phyloP scores from a whole-genome alignment of 2,113 vertebrate genomes.

The Telmatochromis sp. region DNA sequence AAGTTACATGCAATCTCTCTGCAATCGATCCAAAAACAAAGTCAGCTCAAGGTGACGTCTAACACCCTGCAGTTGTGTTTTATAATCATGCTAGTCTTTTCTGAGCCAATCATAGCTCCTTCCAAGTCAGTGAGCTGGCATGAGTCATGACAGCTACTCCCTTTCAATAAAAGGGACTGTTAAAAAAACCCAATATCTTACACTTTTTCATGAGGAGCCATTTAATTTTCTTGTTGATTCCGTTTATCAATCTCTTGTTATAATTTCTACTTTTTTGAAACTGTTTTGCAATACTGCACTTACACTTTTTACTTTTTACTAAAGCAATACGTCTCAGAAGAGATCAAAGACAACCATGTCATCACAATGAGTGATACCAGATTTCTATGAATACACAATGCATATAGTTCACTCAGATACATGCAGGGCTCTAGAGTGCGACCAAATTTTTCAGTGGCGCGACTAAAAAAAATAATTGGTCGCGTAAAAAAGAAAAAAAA shows the following conservation, averaged over 20 bases:
- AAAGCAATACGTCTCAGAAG: conserved; percentile 11
- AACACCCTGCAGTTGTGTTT: conserved; percentile 7
- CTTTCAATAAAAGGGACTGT: not conserved
- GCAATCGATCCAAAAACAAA: conserved; percentile 68
- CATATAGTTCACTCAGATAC: not conserved
- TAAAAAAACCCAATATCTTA: not conserved
- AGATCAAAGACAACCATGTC: conserved; percentile 42
- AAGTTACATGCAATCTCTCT: conserved; percentile 42
- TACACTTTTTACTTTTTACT: not conserved
- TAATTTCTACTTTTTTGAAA: not conserved
- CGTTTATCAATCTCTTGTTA: not conserved
- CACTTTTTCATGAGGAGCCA: not conserved
- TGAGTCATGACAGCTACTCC: not conserved
- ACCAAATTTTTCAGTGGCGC: not conserved
- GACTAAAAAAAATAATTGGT: not conserved
- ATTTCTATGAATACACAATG: not conserved
- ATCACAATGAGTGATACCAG: conserved; percentile 11
- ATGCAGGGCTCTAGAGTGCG: not conserved
- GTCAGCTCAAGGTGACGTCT: conserved; percentile 68
- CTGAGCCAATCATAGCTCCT: not conserved
- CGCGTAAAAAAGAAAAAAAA: not conserved
- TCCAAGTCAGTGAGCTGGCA: not conserved
- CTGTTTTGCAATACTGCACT: not conserved
- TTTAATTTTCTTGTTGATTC: not conserved
- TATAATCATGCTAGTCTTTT: conserved; percentile 19